Percentiles rank a stretch among this genome's conserved stretches.
phyloP scores from a whole-genome alignment of 2,113 vertebrate species.

The Theristicus caerulescens region DNA sequence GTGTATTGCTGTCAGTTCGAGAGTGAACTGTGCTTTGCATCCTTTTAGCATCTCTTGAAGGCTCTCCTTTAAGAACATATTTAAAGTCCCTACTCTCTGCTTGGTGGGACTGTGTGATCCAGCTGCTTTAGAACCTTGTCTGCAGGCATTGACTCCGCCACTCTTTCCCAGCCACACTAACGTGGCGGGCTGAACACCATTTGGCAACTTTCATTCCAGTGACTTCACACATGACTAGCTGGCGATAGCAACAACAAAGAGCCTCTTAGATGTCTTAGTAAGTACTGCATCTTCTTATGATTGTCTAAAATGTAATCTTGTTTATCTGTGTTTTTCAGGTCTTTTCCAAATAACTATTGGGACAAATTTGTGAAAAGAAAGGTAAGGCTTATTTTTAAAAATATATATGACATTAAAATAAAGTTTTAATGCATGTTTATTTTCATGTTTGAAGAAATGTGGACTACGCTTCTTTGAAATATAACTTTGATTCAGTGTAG shows the following conservation, averaged over 20 bases:
- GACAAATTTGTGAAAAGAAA: slow-evolving; percentile 97
- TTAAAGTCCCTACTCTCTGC: neutral
- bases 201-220: neutral
- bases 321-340: slow-evolving; percentile 76
- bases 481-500: neutral
- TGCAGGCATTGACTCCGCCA: neutral
- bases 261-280: neutral
- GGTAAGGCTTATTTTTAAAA: slow-evolving; percentile 50
- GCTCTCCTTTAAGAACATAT: neutral
- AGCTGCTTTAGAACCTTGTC: neutral
- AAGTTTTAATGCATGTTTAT: neutral
- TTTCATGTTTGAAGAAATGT: neutral
- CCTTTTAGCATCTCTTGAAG: neutral
- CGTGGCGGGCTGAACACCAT: neutral
- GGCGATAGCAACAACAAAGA: neutral
- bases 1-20: neutral
- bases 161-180: neutral
- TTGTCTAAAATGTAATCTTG: neutral
- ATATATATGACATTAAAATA: neutral
- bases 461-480: neutral
- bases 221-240: neutral
- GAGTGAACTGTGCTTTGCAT: neutral
- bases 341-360: slow-evolving; percentile 98
- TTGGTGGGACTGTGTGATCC: neutral
- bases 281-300: neutral